These are phyloP conservation scores for Cotesia congregata DNA, from an alignment of 2,888 invertebrate genomes.

Conservation along the genomic window DNA sequence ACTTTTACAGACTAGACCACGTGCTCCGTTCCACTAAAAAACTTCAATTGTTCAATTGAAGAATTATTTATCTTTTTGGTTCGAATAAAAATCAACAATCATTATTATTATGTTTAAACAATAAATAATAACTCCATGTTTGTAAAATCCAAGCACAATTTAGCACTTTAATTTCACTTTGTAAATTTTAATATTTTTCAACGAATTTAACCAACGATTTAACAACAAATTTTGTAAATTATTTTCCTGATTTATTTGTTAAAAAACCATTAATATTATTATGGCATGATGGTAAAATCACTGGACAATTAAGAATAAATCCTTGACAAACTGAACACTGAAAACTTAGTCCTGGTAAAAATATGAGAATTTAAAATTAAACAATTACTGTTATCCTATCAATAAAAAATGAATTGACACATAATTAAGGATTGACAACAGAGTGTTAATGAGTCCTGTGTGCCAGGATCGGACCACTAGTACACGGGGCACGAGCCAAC, in stretches of 20 bases:
- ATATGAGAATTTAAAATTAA: neutral
- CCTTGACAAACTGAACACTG: no score
- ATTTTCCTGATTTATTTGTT: no score
- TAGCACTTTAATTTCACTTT: neutral
- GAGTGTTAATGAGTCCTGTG: slow-evolving; percentile 55
- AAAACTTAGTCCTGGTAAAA: no score
- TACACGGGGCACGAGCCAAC: slow-evolving; percentile 69
- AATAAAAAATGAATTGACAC: neutral
- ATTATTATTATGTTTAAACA: no score
- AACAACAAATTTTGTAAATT: no score
- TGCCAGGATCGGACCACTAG: slow-evolving; percentile 61
- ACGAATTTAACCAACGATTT: no score
- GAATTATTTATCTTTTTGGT: neutral
- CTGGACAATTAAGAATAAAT: no score
- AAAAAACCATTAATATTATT: no score
- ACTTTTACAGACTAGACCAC: slow-evolving; percentile 11
- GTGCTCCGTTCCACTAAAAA: slow-evolving; percentile 6
- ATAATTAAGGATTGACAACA: slow-evolving; percentile 25
- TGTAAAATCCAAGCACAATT: neutral
- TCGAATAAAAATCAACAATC: no score
- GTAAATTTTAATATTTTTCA: no score
- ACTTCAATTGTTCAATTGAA: neutral
- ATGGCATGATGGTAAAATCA: no score
- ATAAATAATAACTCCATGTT: neutral
- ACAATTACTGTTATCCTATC: neutral